phyloP scores from a whole-genome alignment of 1,140 invertebrate species.

The Delia radicum region DNA sequence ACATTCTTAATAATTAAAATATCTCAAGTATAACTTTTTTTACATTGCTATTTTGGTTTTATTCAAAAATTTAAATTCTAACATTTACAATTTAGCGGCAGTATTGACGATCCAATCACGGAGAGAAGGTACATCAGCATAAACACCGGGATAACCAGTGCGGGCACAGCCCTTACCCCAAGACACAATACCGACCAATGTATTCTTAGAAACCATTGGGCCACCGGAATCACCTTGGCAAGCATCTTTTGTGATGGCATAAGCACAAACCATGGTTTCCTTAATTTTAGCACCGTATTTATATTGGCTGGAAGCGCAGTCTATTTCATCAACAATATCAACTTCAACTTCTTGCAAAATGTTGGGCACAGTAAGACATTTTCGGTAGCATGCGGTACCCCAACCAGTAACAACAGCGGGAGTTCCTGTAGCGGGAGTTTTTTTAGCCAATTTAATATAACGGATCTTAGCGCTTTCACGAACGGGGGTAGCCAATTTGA shows the following conservation, averaged over 20 bases:
- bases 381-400: slow-evolving; percentile 38
- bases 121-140: slow-evolving; percentile 63
- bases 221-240: slow-evolving; percentile 59
- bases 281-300: slow-evolving; percentile 32
- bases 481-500: slow-evolving; percentile 51
- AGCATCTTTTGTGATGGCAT: slow-evolving; percentile 58
- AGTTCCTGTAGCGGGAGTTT: slow-evolving; percentile 35
- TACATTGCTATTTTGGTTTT: no score
- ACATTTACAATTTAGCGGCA: neutral
- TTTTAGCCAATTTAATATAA: slow-evolving; percentile 32
- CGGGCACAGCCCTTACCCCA: slow-evolving; percentile 70
- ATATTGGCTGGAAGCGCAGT: slow-evolving; percentile 32
- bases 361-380: slow-evolving; percentile 34
- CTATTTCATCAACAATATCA: slow-evolving; percentile 22
- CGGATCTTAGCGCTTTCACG: slow-evolving; percentile 31
- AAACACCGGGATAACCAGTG: slow-evolving; percentile 65
- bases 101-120: slow-evolving; percentile 46
- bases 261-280: slow-evolving; percentile 60
- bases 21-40: no score
- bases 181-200: slow-evolving; percentile 64
- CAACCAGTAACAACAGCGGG: slow-evolving; percentile 42
- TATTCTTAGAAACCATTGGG: slow-evolving; percentile 45
- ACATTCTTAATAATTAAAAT: no score
- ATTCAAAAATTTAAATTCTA: no score
- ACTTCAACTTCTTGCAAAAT: slow-evolving; percentile 32